Percentiles rank a stretch among this genome's conserved stretches.
Conservation (phyloP, 1,140 invertebrate species). For the Holotrichia oblita region DNA sequence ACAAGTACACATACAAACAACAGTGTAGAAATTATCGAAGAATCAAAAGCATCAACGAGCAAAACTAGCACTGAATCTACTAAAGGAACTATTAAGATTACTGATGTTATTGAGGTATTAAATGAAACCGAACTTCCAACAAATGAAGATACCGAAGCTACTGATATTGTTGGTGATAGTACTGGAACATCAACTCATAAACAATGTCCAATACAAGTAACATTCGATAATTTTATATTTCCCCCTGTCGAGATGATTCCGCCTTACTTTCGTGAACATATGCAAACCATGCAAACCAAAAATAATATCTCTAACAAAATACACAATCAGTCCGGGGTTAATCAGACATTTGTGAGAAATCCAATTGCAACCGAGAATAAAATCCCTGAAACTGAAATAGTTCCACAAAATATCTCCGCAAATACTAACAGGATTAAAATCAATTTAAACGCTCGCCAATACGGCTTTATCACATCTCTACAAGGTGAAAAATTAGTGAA, state of each 20-base stretch:
- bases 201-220: not conserved
- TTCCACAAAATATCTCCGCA: not conserved
- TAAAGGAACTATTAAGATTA: not conserved
- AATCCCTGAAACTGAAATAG: not conserved
- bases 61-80: not conserved
- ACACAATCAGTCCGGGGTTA: not conserved
- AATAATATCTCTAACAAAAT: not conserved
- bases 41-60: not conserved
- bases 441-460: not conserved
- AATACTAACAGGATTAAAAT: too few species aligned
- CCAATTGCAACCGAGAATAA: not conserved
- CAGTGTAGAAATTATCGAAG: not conserved
- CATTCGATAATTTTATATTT: not conserved
- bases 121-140: not conserved
- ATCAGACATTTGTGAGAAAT: not conserved
- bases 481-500: not conserved
- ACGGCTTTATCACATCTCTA: not conserved
- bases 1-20: not conserved
- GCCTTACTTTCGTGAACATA: not conserved
- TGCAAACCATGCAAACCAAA: not conserved
- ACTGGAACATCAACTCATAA: not conserved
- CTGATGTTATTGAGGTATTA: not conserved
- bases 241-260: conserved; percentile 16
- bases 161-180: not conserved
- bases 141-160: not conserved